Percentiles rank a stretch among this genome's conserved stretches.
phyloP scores from a whole-genome alignment of 2,888 invertebrate species.

The Apomyelois bistriatella region DNA sequence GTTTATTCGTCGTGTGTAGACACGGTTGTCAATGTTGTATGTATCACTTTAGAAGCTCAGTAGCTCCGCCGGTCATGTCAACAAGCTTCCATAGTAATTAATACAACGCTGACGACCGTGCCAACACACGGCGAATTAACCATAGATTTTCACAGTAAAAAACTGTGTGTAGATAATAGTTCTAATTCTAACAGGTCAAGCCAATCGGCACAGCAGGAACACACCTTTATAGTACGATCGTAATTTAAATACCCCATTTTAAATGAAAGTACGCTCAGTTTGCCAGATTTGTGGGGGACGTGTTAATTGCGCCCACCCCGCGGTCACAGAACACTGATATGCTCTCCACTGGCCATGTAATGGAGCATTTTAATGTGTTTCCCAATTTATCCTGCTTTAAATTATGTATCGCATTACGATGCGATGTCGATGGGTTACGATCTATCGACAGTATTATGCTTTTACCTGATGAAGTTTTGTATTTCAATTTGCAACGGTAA shows the following conservation, averaged over 20 bases:
- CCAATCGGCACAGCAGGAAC: background rate
- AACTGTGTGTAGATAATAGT: no score
- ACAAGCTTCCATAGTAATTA: no score
- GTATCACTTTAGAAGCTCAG: no score
- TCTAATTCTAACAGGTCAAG: no score
- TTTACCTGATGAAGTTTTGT: background rate
- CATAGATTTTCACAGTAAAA: no score
- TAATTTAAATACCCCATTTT: constrained; percentile 46
- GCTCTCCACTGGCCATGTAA: constrained; percentile 41
- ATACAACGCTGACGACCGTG: no score
- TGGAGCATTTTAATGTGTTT: constrained; percentile 41
- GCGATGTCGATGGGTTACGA: no score
- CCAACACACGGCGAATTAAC: no score
- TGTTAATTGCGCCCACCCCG: constrained; percentile 49
- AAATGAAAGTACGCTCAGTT: constrained; percentile 36
- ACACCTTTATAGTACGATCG: constrained; percentile 35
- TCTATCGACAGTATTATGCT: background rate
- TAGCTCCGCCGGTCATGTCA: no score
- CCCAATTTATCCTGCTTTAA: constrained; percentile 37
- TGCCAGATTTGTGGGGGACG: constrained; percentile 46
- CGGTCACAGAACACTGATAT: constrained; percentile 39
- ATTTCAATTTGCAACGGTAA: no score
- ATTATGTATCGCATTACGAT: constrained; percentile 23
- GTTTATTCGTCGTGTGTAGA: no score
- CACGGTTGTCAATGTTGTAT: no score